Conservation (phyloP, 2,113 vertebrate genomes). For the Serinus canaria region DNA sequence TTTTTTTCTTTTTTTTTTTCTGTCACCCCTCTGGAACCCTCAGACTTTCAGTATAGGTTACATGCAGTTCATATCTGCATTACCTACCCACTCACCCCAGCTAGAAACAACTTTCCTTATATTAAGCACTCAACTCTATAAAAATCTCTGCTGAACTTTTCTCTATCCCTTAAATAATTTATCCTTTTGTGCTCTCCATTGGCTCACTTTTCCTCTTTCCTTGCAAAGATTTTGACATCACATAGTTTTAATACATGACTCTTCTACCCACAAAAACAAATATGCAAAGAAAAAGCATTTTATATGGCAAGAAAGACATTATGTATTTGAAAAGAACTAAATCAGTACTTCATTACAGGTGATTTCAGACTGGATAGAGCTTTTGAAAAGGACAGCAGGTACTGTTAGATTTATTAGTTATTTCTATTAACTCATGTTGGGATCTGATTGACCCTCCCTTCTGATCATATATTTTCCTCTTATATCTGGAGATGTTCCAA, state of each 20-base stretch:
- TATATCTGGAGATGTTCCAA: neutral
- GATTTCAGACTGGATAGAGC: neutral
- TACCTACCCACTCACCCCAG: neutral
- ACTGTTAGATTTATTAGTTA: neutral
- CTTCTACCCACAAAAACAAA: neutral
- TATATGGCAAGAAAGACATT: neutral
- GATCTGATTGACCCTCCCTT: neutral
- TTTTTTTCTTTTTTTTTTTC: neutral
- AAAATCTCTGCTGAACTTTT: neutral
- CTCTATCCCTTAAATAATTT: neutral
- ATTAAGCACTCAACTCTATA: neutral
- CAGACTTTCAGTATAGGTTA: neutral
- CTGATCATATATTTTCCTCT: neutral
- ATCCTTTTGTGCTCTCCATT: neutral
- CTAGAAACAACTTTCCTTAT: neutral
- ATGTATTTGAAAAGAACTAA: neutral
- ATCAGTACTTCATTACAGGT: neutral
- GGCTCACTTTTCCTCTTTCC: neutral
- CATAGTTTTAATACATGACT: rapidly evolving
- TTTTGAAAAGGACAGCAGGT: neutral
- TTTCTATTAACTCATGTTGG: neutral
- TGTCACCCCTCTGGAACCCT: neutral
- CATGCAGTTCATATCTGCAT: neutral
- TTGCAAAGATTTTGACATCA: neutral
- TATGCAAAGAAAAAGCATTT: neutral